Percentiles rank a stretch among this genome's conserved stretches.
These are phyloP conservation scores for Orius insidiosus DNA, from an alignment of 1,140 invertebrate genomes.

Conservation along the genomic window DNA sequence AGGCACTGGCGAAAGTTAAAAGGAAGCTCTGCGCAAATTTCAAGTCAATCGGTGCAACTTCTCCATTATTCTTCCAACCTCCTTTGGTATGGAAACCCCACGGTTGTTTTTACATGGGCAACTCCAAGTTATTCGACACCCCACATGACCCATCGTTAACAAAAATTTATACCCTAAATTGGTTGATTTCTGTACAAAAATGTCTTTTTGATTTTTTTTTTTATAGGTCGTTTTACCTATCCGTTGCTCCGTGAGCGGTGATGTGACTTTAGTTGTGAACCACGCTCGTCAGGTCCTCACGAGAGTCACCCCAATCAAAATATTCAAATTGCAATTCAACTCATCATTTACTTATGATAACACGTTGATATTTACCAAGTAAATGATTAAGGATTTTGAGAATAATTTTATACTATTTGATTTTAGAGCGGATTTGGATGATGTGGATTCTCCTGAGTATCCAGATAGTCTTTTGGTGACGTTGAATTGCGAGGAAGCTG, in stretches of 20 bases:
- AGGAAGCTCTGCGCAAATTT: too few relatives aligned
- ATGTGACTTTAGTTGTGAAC: conserved; percentile 62
- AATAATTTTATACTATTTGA: too few relatives aligned
- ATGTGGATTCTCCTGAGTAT: conserved; percentile 63
- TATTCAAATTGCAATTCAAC: conserved; percentile 74
- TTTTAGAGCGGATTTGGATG: conserved; percentile 56
- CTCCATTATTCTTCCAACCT: too few relatives aligned
- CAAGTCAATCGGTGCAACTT: too few relatives aligned
- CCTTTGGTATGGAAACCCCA: too few relatives aligned
- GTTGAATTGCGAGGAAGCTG: conserved; percentile 47
- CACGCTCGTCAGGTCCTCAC: conserved; percentile 77
- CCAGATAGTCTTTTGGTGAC: conserved; percentile 53
- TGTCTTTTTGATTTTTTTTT: neutral
- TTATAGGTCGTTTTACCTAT: conserved; percentile 26
- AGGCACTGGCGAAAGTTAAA: too few relatives aligned
- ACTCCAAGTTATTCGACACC: too few relatives aligned
- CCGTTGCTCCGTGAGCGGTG: conserved; percentile 56
- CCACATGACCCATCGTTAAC: too few relatives aligned
- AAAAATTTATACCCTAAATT: too few relatives aligned
- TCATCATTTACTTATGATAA: conserved; percentile 66
- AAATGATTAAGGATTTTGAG: conserved; percentile 20
- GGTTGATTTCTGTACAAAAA: too few relatives aligned
- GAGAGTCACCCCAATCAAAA: conserved; percentile 68
- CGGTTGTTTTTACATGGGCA: too few relatives aligned
- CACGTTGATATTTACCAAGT: conserved; percentile 54